A percentile compares a stretch with the other conserved stretches of the same genome.
phyloP scores from a whole-genome alignment of 1,140 invertebrate genomes.

The Drosophila mauritiana region DNA sequence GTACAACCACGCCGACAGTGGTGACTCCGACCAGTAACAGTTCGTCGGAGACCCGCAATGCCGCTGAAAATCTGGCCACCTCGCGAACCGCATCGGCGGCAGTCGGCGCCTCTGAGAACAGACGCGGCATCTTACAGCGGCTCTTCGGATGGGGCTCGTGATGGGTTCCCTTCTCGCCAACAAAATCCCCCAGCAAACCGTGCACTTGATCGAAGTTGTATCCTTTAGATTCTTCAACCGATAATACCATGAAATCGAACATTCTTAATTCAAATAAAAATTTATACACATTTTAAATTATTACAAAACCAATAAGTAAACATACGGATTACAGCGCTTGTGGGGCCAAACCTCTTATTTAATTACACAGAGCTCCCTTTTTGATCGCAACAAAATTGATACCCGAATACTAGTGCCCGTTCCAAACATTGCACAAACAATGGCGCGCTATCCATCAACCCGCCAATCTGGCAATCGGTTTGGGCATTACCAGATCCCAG shows the following conservation, averaged over 20 bases:
- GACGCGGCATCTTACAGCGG: constrained; percentile 13
- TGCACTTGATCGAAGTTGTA: not conserved
- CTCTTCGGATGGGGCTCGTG: constrained; percentile 12
- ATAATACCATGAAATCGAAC: not conserved
- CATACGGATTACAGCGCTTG: too few relatives aligned
- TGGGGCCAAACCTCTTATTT: not conserved
- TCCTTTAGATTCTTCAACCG: not conserved
- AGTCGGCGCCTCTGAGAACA: not conserved
- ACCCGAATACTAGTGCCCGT: not conserved
- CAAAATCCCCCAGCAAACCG: not conserved
- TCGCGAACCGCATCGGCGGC: too few relatives aligned
- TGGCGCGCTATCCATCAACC: not conserved
- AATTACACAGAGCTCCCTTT: not conserved
- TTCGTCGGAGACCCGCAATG: not conserved
- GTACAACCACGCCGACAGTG: not conserved
- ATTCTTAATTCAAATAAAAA: not conserved
- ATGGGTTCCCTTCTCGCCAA: not conserved
- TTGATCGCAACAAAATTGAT: not conserved
- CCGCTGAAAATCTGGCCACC: not conserved
- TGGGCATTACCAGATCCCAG: constrained; percentile 34
- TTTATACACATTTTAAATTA: not conserved
- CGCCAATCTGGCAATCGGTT: constrained; percentile 3
- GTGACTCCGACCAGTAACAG: not conserved
- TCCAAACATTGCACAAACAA: not conserved
- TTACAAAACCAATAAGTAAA: too few relatives aligned